Base-by-base conservation (phyloP, 2,797 vertebrate species). In the Rousettus madagascariensis region DNA sequence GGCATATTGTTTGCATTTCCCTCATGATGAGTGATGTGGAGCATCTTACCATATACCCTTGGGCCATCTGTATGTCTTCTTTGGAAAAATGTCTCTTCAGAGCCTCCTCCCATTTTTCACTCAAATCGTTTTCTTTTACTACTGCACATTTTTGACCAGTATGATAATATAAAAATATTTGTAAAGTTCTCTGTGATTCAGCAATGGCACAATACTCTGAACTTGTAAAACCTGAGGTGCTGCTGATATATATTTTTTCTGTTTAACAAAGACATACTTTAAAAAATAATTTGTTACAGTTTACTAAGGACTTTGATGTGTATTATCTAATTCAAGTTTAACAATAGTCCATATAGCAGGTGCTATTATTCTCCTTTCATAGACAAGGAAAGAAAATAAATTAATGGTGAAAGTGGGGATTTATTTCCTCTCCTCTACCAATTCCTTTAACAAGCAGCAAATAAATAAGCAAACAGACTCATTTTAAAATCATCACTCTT, bases 101-200 rank as follows among this genome's bases (percentile, higher is more conserved):
- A 20, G 46, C 38, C 26, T 61, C 38, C n/a, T 41, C 19, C 12
- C 38, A 46, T n/a, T 82, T 43, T 46, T 8, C 20, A 63, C 22
- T n/a, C 57, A 80, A 80, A 80, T 43, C 10, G 24, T 79, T 79
- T 59, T 59, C 16, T 80, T 61, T 46, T 63, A 89, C 41, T 83
- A 78, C 57, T 94, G 51, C 53, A 83, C 17, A 63, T 83, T 97
- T 96, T 97, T 92, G 30, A 96, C 30, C 33, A 86, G 51, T 28
- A 72, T 28, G 68, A 63, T 43, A 78, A 79, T 89, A 83, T 36
- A 78, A 92, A 96, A 92, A 85, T 92, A 90, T 92, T 88, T 96
- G 72, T 77, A 80, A 85, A 90, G 75, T 75, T 91, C 33, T 95
- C 92, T 87, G 2, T 63, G 86, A 93, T 75, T 26, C 41, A 84